Evolutionary conservation across 1,140 invertebrate species (phyloP), one percentile per base, ranked within the genome.

Genomic region (Nixonia krombeini): DNA sequence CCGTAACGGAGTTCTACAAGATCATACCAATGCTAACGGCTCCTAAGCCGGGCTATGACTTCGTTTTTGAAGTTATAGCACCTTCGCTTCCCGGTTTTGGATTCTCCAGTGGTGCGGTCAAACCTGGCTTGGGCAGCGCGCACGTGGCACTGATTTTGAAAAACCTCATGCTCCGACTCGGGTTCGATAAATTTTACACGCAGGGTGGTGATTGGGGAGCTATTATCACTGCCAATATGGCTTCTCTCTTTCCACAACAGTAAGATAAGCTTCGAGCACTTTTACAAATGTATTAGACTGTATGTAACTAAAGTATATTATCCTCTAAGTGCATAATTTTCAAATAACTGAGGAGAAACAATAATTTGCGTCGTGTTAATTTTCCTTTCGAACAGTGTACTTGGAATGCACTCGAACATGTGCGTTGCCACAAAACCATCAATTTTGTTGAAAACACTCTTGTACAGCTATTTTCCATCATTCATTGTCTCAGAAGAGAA

Each of bases 131-230:
- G 0, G 89, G 89, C 16, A 73, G 86, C 0, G 70, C 87, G 6
- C 87, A 93, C 75, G 87, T 91, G 7, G 90, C 89, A 0, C 86
- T 93, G 0, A 85, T 96, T n/a, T 88, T 96, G 76, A 88, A 90
- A 17, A 94, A 93, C 76, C 85, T 97, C 12, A 96, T 96, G 95
- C 72, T 88, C 6, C 86, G 92, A 45, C 79, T 96, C 0, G 92
- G 92, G 1, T 88, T 88, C 75, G 68, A 91, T 0, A 88, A 90
- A 76, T 97, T 89, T 80, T 90, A 93, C 58, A 81, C 91, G 0
- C 94, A 96, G 76, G 94, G 94, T 1, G 93, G 93, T n/a, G 94
- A 96, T 74, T 93, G 91, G 92, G 92, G 93, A 0, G 78, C 89
- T 0, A 25, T 88, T 0, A 89, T 94, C 31, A 88, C 80, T 1